Conservation (phyloP, 2,113 vertebrate genomes). For the Eurypyga helias region DNA sequence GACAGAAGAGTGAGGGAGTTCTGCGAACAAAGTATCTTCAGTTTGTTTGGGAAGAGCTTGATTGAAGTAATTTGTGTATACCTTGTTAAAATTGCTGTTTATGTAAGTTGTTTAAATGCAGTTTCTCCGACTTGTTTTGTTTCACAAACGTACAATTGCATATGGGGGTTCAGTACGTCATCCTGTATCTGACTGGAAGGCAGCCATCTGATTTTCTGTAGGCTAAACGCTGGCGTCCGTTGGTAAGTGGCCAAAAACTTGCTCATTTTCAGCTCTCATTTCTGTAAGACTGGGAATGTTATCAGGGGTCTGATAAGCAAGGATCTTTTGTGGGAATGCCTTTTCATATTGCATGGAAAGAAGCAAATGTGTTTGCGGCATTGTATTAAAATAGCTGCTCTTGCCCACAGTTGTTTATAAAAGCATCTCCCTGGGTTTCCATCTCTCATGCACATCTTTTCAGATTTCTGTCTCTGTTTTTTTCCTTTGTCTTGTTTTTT, state of each 20-base stretch:
- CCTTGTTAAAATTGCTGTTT: slow-evolving; percentile 25
- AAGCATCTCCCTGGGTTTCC: background rate
- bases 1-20: rapidly evolving
- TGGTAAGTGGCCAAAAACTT: background rate
- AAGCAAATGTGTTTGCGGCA: background rate
- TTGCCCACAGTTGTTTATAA: background rate
- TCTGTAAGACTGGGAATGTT: background rate
- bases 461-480: background rate
- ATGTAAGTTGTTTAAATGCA: slow-evolving; percentile 22
- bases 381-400: background rate
- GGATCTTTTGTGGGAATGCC: background rate
- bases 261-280: background rate
- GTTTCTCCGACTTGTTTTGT: slow-evolving; percentile 29
- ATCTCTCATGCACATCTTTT: background rate
- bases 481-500: background rate
- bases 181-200: slow-evolving; percentile 28
- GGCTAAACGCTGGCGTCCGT: background rate
- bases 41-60: background rate
- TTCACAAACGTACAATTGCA: background rate
- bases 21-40: background rate
- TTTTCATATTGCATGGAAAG: background rate
- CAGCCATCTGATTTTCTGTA: slow-evolving; percentile 32
- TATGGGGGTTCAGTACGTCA: background rate
- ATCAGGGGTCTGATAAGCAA: background rate
- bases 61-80: background rate